Conservation (phyloP, 2,888 invertebrate genomes). For the Agonum fuliginosum region DNA sequence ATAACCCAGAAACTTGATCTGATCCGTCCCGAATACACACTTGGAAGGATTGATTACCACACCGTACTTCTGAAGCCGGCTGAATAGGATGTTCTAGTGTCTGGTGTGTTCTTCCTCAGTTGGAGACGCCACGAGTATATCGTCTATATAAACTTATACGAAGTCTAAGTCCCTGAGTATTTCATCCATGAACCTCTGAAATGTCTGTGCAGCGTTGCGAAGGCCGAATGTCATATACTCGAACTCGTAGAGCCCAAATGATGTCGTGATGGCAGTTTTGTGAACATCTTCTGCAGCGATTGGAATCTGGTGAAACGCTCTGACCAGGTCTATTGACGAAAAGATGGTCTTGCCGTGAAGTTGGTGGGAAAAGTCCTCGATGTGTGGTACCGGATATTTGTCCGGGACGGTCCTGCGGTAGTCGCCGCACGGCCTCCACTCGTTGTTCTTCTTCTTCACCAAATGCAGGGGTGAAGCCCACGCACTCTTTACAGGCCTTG, state of each 20-base stretch:
- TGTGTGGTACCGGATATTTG: slow-evolving; percentile 66
- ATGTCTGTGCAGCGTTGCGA: neutral
- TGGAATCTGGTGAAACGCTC: slow-evolving; percentile 68
- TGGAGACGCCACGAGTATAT: slow-evolving; percentile 46
- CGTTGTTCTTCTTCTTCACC: slow-evolving; percentile 63
- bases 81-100: slow-evolving; percentile 61
- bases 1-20: slow-evolving; percentile 62
- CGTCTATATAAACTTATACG: slow-evolving; percentile 63
- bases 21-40: too few species aligned
- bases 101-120: slow-evolving; percentile 60
- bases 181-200: slow-evolving; percentile 65
- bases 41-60: too few species aligned
- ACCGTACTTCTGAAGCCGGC: slow-evolving; percentile 62
- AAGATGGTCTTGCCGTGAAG: slow-evolving; percentile 63
- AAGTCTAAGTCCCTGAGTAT: slow-evolving; percentile 61
- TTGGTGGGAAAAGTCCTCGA: slow-evolving; percentile 65
- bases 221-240: neutral
- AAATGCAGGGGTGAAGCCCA: slow-evolving; percentile 66
- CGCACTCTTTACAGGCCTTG: slow-evolving; percentile 64
- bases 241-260: slow-evolving; percentile 61
- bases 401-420: slow-evolving; percentile 68
- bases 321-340: slow-evolving; percentile 65
- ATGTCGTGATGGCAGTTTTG: slow-evolving; percentile 68
- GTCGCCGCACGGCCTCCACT: slow-evolving; percentile 68
- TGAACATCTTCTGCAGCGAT: slow-evolving; percentile 65